phyloP scores from a whole-genome alignment of 2,797 vertebrate genomes.

The Pseudotriccus pelzelni region DNA sequence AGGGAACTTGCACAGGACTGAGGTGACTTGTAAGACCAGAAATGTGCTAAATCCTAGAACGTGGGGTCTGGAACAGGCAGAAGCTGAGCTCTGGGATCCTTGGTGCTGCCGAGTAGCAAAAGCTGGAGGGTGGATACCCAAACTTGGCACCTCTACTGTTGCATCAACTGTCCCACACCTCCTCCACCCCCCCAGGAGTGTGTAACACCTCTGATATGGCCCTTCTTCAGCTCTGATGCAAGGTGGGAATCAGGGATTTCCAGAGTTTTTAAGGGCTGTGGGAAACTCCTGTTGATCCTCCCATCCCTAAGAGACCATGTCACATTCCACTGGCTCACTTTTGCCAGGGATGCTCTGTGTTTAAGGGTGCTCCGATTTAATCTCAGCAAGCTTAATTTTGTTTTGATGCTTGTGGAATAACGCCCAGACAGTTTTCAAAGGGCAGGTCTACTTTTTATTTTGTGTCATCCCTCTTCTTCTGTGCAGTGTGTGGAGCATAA shows the following conservation, averaged over 20 bases:
- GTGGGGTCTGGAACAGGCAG: background rate
- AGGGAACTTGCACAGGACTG: background rate
- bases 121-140: background rate
- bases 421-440: background rate
- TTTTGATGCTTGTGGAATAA: background rate
- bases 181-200: fast-evolving
- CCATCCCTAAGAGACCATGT: too few species aligned
- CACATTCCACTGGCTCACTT: background rate
- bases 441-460: background rate
- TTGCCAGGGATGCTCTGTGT: background rate
- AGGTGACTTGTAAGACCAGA: background rate
- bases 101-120: background rate
- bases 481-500: background rate
- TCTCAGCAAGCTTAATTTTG: background rate
- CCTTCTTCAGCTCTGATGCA: background rate
- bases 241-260: background rate
- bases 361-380: background rate
- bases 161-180: too few species aligned
- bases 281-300: background rate
- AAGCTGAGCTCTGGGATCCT: background rate
- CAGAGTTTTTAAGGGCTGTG: background rate
- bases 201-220: background rate
- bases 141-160: background rate
- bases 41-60: background rate
- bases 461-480: background rate